phyloP scores from a whole-genome alignment of 92 coral and sea anemone species.

The Palythoa caribaeorum region DNA sequence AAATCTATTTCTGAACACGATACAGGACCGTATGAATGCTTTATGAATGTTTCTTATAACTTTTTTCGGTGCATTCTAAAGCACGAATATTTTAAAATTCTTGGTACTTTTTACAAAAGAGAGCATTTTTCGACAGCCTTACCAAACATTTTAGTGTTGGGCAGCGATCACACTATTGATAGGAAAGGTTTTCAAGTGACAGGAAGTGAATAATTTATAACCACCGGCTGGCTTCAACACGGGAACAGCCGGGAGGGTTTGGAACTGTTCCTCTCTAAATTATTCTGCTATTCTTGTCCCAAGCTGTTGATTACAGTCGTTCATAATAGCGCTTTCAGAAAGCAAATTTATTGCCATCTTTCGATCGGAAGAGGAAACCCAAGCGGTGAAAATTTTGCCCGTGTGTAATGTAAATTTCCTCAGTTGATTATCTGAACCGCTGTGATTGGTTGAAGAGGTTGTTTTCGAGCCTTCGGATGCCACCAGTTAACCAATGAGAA shows the following conservation, averaged over 20 bases:
- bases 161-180: slow-evolving; percentile 30
- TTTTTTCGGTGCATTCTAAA: background rate
- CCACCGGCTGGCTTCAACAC: slow-evolving; percentile 44
- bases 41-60: background rate
- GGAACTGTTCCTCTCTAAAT: background rate
- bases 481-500: slow-evolving; percentile 34
- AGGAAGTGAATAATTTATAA: slow-evolving; percentile 49
- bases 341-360: background rate
- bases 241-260: slow-evolving; percentile 34
- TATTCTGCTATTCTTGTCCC: slow-evolving; percentile 9
- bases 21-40: background rate
- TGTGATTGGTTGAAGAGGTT: slow-evolving; percentile 42
- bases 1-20: background rate
- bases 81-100: background rate
- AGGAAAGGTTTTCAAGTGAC: slow-evolving; percentile 30
- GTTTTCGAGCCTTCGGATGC: slow-evolving; percentile 29
- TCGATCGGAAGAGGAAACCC: slow-evolving; percentile 30
- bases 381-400: slow-evolving; percentile 28
- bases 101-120: background rate
- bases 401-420: slow-evolving; percentile 46
- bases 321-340: slow-evolving; percentile 21
- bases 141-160: background rate
- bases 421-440: slow-evolving; percentile 12
- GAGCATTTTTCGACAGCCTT: background rate
- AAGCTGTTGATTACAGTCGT: slow-evolving; percentile 36